phyloP scores from a whole-genome alignment of 2,888 invertebrate species.

The Iselma pallidipennis region DNA sequence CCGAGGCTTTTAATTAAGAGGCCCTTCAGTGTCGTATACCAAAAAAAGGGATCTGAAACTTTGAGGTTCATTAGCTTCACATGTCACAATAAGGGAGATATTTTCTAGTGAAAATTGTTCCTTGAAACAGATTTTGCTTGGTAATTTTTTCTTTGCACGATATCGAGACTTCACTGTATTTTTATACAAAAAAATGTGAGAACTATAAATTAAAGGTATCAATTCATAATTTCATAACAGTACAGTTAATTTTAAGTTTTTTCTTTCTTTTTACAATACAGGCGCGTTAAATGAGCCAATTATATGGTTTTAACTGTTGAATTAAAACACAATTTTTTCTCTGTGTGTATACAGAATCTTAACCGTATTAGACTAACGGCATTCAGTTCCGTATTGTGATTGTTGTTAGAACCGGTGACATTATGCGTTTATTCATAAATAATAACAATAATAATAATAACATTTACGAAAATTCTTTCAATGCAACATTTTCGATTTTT shows the following conservation, averaged over 20 bases:
- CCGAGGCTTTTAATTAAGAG: too few relatives aligned
- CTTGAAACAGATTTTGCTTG: too few relatives aligned
- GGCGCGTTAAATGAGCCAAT: slow-evolving; percentile 18
- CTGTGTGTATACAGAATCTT: slow-evolving; percentile 10
- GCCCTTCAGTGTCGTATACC: too few relatives aligned
- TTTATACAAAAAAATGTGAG: too few relatives aligned
- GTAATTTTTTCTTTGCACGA: too few relatives aligned
- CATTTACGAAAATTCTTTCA: too few relatives aligned
- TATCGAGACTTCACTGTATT: too few relatives aligned
- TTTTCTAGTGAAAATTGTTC: too few relatives aligned
- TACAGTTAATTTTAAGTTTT: slow-evolving; percentile 9
- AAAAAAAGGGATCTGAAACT: too few relatives aligned
- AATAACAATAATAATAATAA: not conserved
- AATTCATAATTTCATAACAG: not conserved
- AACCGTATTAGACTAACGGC: slow-evolving; percentile 19
- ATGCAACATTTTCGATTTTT: not conserved
- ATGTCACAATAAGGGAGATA: too few relatives aligned
- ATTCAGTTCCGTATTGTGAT: slow-evolving; percentile 19
- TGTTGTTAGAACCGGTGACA: slow-evolving; percentile 8
- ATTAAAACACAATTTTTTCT: slow-evolving; percentile 7
- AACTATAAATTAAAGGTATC: slow-evolving; percentile 1
- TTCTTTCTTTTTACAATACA: not conserved
- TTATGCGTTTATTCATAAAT: slow-evolving; percentile 14
- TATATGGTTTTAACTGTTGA: slow-evolving; percentile 2
- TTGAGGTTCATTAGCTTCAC: too few relatives aligned